Conservation (phyloP, 2,797 vertebrate genomes). For the Acrossocheilus fasciatus region DNA sequence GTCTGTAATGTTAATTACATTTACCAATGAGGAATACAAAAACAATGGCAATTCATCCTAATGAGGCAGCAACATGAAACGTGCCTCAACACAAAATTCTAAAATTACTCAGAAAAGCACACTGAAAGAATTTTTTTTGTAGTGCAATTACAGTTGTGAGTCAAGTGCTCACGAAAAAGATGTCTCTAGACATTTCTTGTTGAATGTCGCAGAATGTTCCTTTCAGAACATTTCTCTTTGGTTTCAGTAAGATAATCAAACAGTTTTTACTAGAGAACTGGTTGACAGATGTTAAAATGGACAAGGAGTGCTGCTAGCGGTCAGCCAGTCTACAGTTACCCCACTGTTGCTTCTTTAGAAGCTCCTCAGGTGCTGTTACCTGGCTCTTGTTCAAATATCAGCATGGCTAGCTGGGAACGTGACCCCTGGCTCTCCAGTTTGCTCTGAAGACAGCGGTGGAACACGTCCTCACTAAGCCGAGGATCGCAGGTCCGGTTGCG, state of each 20-base stretch:
- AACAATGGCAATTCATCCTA: background rate
- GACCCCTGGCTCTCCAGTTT: constrained; percentile 89
- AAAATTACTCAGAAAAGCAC: constrained; percentile 3
- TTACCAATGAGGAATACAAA: background rate
- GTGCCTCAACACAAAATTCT: background rate
- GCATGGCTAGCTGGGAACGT: constrained; percentile 91
- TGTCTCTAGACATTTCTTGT: background rate
- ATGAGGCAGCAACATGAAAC: background rate
- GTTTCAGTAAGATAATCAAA: constrained; percentile 16
- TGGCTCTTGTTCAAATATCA: constrained; percentile 90
- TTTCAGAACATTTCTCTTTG: constrained; percentile 12
- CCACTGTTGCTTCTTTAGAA: background rate
- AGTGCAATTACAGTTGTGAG: constrained; percentile 32
- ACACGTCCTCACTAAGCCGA: constrained; percentile 88
- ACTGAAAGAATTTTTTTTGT: background rate
- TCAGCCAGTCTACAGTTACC: constrained; percentile 30
- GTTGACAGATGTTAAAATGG: constrained; percentile 1
- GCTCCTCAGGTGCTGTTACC: constrained; percentile 89
- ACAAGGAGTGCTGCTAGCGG: background rate
- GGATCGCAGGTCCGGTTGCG: constrained; percentile 87
- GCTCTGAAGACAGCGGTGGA: constrained; percentile 92
- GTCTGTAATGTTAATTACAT: background rate
- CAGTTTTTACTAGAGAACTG: background rate
- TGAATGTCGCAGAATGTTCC: background rate
- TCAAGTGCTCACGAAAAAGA: constrained; percentile 9